These are phyloP conservation scores for Planococcus citri DNA, from an alignment of 1,140 invertebrate species.

Conservation along the genomic window DNA sequence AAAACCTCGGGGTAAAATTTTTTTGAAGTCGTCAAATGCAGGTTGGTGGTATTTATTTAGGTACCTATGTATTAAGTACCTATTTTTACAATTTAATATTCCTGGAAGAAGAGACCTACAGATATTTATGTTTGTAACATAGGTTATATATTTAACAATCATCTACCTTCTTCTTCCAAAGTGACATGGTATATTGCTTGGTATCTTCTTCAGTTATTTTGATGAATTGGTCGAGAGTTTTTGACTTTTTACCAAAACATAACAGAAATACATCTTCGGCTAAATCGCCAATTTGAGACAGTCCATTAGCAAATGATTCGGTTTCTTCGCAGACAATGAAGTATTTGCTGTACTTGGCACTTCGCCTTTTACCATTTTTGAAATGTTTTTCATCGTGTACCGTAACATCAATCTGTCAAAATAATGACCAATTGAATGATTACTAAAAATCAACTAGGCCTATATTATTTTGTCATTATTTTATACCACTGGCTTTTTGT, in stretches of 20 bases:
- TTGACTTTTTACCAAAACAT: background rate
- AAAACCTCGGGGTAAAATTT: no score
- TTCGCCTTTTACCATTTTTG: background rate
- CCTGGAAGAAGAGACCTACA: no score
- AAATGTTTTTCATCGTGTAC: background rate
- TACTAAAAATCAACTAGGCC: no score
- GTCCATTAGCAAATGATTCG: background rate
- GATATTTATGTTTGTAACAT: no score
- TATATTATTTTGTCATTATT: no score
- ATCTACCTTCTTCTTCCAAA: constrained; percentile 5
- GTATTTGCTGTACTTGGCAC: background rate
- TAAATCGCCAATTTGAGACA: background rate
- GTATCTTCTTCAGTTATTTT: background rate
- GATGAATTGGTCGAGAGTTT: background rate
- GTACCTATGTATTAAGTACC: background rate
- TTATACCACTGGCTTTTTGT: no score
- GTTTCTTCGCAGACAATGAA: background rate
- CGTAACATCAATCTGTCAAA: background rate
- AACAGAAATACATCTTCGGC: background rate
- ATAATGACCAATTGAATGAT: no score
- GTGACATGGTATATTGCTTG: background rate
- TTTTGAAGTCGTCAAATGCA: background rate
- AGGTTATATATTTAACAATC: no score
- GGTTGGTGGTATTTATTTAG: background rate
- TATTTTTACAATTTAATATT: no score